Evolutionary conservation across 1,140 invertebrate genomes (phyloP).

Genomic region (Aphidius ervi): DNA sequence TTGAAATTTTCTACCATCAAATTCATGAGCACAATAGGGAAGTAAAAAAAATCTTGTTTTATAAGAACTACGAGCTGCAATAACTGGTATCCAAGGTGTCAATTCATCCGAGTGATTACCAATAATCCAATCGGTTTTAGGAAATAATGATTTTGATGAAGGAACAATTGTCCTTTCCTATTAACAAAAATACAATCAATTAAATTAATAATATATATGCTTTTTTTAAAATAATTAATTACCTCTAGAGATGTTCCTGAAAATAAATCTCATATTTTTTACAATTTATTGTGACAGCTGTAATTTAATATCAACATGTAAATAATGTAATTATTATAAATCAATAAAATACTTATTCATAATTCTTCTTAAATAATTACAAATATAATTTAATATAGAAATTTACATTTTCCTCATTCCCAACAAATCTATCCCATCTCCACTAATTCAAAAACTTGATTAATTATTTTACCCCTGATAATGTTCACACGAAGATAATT

Average conservation of each 20-base stretch:
- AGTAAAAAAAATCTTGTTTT: conserved; percentile 81
- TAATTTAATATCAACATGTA: no score
- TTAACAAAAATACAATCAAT: conserved; percentile 39
- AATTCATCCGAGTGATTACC: conserved; percentile 99
- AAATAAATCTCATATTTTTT: conserved; percentile 84
- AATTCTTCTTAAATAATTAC: no score
- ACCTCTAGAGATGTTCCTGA: conserved; percentile 52
- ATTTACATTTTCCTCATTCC: no score
- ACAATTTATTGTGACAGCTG: no score
- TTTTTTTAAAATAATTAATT: conserved; percentile 20
- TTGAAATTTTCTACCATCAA: conserved; percentile 80
- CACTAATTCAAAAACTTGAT: no score
- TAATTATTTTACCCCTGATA: no score
- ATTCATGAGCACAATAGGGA: conserved; percentile 92
- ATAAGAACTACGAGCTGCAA: conserved; percentile 71
- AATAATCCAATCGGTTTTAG: conserved; percentile 88
- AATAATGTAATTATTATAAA: no score
- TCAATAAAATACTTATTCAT: no score
- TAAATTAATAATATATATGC: conserved; percentile 38
- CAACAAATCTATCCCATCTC: no score
- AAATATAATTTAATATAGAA: no score
- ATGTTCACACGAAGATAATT: no score
- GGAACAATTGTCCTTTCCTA: conserved; percentile 67
- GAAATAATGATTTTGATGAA: conserved; percentile 64
- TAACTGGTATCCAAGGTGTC: conserved; percentile 95